Evolutionary conservation across 2,113 vertebrate species (phyloP).

Genomic region (Dasyprocta punctata): DNA sequence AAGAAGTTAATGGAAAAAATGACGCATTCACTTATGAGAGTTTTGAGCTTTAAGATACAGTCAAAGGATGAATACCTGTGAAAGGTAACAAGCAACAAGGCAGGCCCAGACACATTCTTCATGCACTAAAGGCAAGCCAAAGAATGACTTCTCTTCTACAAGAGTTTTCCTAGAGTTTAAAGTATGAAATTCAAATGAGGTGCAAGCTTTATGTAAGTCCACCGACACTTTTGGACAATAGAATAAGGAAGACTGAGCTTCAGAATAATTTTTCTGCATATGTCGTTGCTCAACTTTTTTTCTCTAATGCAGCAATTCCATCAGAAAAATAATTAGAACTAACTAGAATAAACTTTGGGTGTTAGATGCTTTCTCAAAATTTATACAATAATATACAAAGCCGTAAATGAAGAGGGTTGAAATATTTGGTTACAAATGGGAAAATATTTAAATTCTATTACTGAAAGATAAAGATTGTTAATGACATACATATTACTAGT

Average conservation of each 20-base stretch:
- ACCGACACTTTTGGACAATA: neutral
- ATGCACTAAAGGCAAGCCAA: neutral
- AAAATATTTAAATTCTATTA: neutral
- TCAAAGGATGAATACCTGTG: neutral
- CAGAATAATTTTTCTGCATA: neutral
- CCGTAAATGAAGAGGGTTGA: neutral
- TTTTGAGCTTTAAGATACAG: neutral
- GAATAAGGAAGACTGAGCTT: neutral
- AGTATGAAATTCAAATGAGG: neutral
- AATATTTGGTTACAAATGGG: neutral
- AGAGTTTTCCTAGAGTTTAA: neutral
- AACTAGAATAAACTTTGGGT: neutral
- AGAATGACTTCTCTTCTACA: neutral
- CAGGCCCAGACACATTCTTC: neutral
- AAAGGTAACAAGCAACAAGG: neutral
- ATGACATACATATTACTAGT: neutral
- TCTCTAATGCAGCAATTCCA: neutral
- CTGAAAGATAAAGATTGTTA: neutral
- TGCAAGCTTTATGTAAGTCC: neutral
- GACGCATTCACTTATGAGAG: neutral
- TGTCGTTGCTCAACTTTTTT: neutral
- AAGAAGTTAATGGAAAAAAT: slow-evolving; percentile 20
- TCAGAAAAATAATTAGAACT: neutral
- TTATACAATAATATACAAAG: neutral
- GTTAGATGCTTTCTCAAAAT: neutral